Evolutionary conservation across 1,140 invertebrate species (phyloP).

Genomic region (Monomorium pharaonis): DNA sequence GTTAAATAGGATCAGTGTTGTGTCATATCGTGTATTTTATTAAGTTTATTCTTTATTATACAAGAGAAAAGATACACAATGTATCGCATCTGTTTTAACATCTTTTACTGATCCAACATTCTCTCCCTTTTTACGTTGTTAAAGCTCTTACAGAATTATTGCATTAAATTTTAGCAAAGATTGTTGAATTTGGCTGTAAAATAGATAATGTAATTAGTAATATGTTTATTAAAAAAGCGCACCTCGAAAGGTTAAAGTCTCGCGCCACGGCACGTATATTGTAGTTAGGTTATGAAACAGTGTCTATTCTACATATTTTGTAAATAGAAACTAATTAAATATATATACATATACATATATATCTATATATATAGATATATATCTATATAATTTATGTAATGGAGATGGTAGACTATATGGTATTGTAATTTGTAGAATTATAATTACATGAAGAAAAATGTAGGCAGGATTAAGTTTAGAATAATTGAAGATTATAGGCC

Average conservation of each 20-base stretch:
- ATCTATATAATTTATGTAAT: slow-evolving; percentile 60
- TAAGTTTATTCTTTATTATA: slow-evolving; percentile 52
- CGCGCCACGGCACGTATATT: slow-evolving; percentile 81
- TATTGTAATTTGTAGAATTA: slow-evolving; percentile 75
- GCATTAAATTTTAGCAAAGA: slow-evolving; percentile 80
- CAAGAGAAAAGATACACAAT: slow-evolving; percentile 41
- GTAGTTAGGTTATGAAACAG: slow-evolving; percentile 81
- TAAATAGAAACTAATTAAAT: slow-evolving; percentile 81
- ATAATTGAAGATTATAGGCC: slow-evolving; percentile 77
- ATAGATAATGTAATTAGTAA: slow-evolving; percentile 80
- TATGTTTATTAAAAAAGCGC: slow-evolving; percentile 74
- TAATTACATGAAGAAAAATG: slow-evolving; percentile 60
- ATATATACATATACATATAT: slow-evolving; percentile 71
- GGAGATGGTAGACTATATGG: slow-evolving; percentile 68
- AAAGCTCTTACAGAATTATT: slow-evolving; percentile 38
- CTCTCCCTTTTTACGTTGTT: slow-evolving; percentile 64
- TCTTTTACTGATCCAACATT: slow-evolving; percentile 64
- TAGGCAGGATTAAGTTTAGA: slow-evolving; percentile 77
- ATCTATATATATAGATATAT: slow-evolving; percentile 66
- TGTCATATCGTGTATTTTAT: slow-evolving; percentile 57
- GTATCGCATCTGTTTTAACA: slow-evolving; percentile 64
- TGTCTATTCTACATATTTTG: slow-evolving; percentile 82
- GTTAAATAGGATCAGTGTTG: slow-evolving; percentile 31
- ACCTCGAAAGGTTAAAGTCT: slow-evolving; percentile 78
- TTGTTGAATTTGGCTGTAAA: slow-evolving; percentile 85